Evolutionary conservation across 2,113 vertebrate genomes (phyloP).

Genomic region (Xenopus laevis): DNA sequence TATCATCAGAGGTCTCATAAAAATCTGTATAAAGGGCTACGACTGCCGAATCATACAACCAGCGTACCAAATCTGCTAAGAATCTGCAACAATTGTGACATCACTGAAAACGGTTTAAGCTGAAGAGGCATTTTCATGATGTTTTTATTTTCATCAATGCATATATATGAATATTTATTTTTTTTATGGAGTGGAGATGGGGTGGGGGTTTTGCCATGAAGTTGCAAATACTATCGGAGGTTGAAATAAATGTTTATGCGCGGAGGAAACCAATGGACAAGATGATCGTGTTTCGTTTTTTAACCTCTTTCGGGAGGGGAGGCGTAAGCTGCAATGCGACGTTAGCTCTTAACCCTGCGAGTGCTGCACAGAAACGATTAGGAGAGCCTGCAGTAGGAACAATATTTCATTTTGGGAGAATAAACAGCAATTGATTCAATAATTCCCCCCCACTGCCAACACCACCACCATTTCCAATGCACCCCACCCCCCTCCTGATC

Average conservation of each 20-base stretch:
- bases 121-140: background rate
- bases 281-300: background rate
- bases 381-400: conserved; percentile 25
- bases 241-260: conserved; percentile 5
- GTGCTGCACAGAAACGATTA: background rate
- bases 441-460: background rate
- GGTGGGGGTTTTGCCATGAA: background rate
- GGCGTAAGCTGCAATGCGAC: conserved; percentile 34
- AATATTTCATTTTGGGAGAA: conserved; percentile 38
- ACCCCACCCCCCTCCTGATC: background rate
- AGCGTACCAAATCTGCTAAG: background rate
- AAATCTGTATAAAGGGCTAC: background rate
- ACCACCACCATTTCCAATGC: background rate
- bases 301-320: background rate
- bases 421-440: conserved; percentile 40
- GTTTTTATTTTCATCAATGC: background rate
- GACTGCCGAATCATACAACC: too few species aligned
- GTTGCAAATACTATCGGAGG: background rate
- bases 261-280: background rate
- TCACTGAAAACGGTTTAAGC: too few species aligned
- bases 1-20: background rate
- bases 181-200: background rate
- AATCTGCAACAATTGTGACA: background rate
- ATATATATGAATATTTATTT: background rate
- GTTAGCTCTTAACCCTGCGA: conserved; percentile 12